These are phyloP conservation scores for Pygmarrhopalites habei DNA, from an alignment of 1,140 invertebrate species.

Conservation along the genomic window DNA sequence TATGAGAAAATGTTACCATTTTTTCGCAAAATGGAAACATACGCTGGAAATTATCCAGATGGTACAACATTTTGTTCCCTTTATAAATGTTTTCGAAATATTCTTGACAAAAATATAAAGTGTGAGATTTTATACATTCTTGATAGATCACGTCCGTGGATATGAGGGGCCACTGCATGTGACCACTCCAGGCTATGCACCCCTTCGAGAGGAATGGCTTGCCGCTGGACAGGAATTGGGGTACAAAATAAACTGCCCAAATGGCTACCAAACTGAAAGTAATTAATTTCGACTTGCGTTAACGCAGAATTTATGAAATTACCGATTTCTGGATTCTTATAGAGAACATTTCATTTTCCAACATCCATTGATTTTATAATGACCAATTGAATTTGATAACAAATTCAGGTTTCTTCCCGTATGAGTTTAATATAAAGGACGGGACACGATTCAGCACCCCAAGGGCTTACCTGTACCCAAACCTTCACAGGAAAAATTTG, in stretches of 20 bases:
- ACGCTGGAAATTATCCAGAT: too few species aligned
- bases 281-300: background rate
- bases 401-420: constrained; percentile 25
- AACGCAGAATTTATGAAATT: too few species aligned
- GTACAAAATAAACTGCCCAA: constrained; percentile 62
- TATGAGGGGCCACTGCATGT: constrained; percentile 26
- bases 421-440: constrained; percentile 28
- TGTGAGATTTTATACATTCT: too few species aligned
- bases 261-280: constrained; percentile 49
- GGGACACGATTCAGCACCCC: constrained; percentile 27
- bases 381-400: background rate
- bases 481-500: constrained; percentile 17
- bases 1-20: too few species aligned
- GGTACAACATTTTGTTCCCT: too few species aligned
- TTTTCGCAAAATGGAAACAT: too few species aligned
- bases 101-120: too few species aligned
- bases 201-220: constrained; percentile 43
- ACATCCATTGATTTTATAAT: background rate
- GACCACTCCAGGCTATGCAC: constrained; percentile 18
- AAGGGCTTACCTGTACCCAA: constrained; percentile 27
- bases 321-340: background rate
- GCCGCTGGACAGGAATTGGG: constrained; percentile 61
- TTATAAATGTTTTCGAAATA: too few species aligned
- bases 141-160: constrained; percentile 40
- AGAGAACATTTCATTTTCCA: background rate